These are phyloP conservation scores for Spodoptera littoralis DNA, from an alignment of 2,888 invertebrate genomes.

Conservation along the genomic window DNA sequence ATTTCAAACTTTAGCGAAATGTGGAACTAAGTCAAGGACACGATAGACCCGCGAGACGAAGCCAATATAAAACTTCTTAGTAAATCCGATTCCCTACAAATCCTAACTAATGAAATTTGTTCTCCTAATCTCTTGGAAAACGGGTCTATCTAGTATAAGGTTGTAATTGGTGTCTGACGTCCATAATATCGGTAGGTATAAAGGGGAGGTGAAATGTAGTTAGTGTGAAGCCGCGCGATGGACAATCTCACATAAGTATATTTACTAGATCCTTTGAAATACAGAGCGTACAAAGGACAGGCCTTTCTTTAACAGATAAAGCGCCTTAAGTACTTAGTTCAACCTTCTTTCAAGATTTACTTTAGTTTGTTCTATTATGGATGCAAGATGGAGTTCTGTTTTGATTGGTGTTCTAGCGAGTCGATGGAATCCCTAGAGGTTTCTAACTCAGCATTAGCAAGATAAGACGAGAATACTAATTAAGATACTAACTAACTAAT, in stretches of 20 bases:
- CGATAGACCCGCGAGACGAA: constrained; percentile 34
- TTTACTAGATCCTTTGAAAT: constrained; percentile 22
- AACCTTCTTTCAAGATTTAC: constrained; percentile 32
- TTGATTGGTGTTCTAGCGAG: constrained; percentile 23
- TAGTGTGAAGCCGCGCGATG: constrained; percentile 26
- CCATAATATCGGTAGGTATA: constrained; percentile 9
- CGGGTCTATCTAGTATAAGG: constrained; percentile 9
- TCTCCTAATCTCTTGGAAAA: constrained; percentile 32
- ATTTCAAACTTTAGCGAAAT: constrained; percentile 37
- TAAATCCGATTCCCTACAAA: constrained; percentile 48
- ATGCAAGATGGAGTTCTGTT: constrained; percentile 15
- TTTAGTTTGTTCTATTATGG: constrained; percentile 31
- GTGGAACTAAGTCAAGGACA: constrained; percentile 39
- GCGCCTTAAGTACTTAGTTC: constrained; percentile 27
- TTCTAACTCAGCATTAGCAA: constrained; percentile 19
- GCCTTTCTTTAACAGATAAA: constrained; percentile 28
- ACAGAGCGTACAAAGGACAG: constrained; percentile 19
- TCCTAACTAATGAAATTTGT: constrained; percentile 49
- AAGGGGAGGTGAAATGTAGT: constrained; percentile 36
- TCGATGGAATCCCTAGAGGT: constrained; percentile 20
- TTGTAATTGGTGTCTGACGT: constrained; percentile 34
- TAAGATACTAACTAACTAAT: no score
- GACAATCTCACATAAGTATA: constrained; percentile 23
- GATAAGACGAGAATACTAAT: neutral
- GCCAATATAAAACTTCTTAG: constrained; percentile 50